phyloP scores from a whole-genome alignment of 2,888 invertebrate species.

The Epsilonema sp. region DNA sequence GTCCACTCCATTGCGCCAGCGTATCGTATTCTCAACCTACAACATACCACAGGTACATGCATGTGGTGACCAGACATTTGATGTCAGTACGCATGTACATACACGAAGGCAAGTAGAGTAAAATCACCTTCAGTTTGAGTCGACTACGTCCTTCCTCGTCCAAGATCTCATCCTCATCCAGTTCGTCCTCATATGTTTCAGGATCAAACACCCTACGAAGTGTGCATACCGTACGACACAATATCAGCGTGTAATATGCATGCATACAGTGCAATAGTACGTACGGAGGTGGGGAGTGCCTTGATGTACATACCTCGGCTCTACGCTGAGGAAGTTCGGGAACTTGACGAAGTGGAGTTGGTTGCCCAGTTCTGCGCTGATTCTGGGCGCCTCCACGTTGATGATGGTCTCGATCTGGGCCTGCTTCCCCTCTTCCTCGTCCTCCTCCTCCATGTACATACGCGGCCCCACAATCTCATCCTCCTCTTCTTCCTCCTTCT shows the following conservation, averaged over 20 bases:
- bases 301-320: too few relatives aligned
- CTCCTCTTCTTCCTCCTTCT: neutral
- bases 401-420: constrained; percentile 70
- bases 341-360: constrained; percentile 78
- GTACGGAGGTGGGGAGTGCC: too few relatives aligned
- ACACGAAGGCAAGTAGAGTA: too few relatives aligned
- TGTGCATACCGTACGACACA: constrained; percentile 1
- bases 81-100: too few relatives aligned
- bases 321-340: constrained; percentile 93
- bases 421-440: constrained; percentile 9
- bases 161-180: constrained; percentile 87
- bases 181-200: constrained; percentile 87
- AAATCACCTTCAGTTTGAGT: constrained; percentile 38
- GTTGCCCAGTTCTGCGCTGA: constrained; percentile 69
- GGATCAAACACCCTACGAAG: constrained; percentile 62
- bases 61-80: too few relatives aligned
- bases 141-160: constrained; percentile 90
- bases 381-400: constrained; percentile 87
- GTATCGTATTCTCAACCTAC: constrained; percentile 86
- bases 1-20: constrained; percentile 54
- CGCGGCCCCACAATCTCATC: neutral
- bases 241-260: too few relatives aligned
- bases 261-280: too few relatives aligned
- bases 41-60: constrained; percentile 8
- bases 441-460: neutral